Evolutionary conservation across 2,797 vertebrate genomes (phyloP).

Genomic region (Pteropus rufus): DNA sequence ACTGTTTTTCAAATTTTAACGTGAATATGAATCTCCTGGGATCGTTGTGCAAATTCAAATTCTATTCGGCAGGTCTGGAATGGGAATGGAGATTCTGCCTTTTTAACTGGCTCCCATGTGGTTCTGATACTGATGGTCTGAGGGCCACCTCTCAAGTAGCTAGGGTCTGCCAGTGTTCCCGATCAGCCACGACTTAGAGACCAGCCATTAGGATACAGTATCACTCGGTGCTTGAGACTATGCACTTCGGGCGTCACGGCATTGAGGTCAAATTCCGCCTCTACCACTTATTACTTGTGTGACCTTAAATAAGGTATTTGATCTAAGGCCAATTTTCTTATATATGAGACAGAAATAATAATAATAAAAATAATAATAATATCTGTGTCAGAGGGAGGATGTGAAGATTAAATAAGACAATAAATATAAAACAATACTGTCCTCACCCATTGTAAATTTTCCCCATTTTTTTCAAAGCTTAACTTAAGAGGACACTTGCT

Average conservation of each 20-base stretch:
- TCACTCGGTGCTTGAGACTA: neutral
- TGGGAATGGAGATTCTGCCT: neutral
- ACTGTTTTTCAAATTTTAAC: neutral
- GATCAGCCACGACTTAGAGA: neutral
- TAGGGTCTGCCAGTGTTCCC: neutral
- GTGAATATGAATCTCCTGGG: neutral
- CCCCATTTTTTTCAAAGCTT: neutral
- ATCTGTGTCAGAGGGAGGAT: neutral
- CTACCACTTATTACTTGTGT: neutral
- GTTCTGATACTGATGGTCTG: neutral
- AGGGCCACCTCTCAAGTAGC: neutral
- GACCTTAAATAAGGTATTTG: neutral
- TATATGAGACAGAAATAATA: neutral
- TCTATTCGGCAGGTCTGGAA: neutral
- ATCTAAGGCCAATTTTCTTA: neutral
- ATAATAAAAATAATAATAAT: no score
- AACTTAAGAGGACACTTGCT: neutral
- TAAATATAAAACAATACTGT: neutral
- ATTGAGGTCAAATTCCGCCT: neutral
- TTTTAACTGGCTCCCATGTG: neutral
- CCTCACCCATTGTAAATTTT: neutral
- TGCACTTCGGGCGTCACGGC: neutral
- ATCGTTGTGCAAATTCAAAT: neutral
- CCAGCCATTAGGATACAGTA: neutral
- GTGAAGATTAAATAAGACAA: neutral